Evolutionary conservation across 2,797 vertebrate genomes (phyloP).

Genomic region (Trichosurus vulpecula): DNA sequence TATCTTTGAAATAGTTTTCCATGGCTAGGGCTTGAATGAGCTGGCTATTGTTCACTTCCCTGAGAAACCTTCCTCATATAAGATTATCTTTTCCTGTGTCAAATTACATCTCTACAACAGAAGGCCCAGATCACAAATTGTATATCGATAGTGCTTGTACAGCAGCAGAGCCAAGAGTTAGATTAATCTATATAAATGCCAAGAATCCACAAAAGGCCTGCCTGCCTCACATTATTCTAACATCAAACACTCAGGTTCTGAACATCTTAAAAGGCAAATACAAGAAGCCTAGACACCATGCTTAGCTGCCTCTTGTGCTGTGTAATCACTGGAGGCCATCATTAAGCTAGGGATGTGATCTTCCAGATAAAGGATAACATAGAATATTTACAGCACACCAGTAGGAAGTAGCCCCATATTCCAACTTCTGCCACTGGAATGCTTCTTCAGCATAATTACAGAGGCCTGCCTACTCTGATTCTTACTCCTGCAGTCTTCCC

Average conservation of each 20-base stretch:
- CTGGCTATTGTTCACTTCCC: constrained; percentile 42
- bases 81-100: constrained; percentile 49
- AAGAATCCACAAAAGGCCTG: constrained; percentile 53
- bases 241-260: constrained; percentile 44
- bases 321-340: background rate
- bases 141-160: background rate
- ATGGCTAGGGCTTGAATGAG: constrained; percentile 42
- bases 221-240: constrained; percentile 58
- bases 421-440: constrained; percentile 29
- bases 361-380: constrained; percentile 22
- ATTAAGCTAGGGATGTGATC: background rate
- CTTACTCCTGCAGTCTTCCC: background rate
- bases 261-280: constrained; percentile 52
- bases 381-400: constrained; percentile 26
- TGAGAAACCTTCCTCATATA: constrained; percentile 35
- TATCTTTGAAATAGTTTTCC: constrained; percentile 60
- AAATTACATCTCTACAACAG: constrained; percentile 52
- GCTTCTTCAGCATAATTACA: background rate
- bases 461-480: background rate
- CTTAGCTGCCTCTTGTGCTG: constrained; percentile 2
- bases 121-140: constrained; percentile 32
- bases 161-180: constrained; percentile 39
- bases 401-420: background rate
- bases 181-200: constrained; percentile 51
- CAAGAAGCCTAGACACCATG: constrained; percentile 1